These are phyloP conservation scores for Drosophila paulistorum DNA, from an alignment of 1,140 invertebrate species.

Conservation along the genomic window DNA sequence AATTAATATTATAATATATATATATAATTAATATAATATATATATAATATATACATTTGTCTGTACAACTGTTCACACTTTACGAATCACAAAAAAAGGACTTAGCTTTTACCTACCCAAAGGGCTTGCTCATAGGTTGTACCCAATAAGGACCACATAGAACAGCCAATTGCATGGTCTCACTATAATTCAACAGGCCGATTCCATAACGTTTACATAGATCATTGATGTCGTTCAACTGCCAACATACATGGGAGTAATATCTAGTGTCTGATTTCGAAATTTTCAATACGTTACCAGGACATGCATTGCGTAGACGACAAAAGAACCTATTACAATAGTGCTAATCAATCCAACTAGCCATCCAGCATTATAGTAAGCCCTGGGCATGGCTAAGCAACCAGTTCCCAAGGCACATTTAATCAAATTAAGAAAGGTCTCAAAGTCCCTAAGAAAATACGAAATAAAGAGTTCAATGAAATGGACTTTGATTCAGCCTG, in stretches of 20 bases:
- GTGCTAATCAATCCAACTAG: constrained; percentile 46
- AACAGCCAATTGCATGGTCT: constrained; percentile 48
- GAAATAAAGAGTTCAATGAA: neutral
- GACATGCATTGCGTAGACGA: constrained; percentile 56
- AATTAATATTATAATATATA: too few relatives aligned
- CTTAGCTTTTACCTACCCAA: constrained; percentile 35
- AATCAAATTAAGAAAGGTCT: constrained; percentile 54
- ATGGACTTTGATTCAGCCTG: neutral
- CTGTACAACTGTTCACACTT: too few relatives aligned
- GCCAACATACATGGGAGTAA: rapidly evolving
- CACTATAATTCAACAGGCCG: constrained; percentile 39
- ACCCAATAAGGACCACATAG: constrained; percentile 35
- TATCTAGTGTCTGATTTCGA: neutral
- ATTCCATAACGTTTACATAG: constrained; percentile 24
- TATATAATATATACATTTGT: too few relatives aligned
- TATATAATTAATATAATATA: too few relatives aligned
- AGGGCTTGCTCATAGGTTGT: constrained; percentile 26
- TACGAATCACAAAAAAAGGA: too few relatives aligned
- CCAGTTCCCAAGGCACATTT: constrained; percentile 63
- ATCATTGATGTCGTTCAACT: constrained; percentile 37
- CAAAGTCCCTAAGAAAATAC: constrained; percentile 31
- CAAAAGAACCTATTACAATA: constrained; percentile 24
- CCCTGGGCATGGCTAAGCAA: constrained; percentile 59
- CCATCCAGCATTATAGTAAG: constrained; percentile 50
- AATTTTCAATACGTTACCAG: constrained; percentile 38